Evolutionary conservation across 1,140 invertebrate species (phyloP).

Genomic region (Neodiprion pinetum): DNA sequence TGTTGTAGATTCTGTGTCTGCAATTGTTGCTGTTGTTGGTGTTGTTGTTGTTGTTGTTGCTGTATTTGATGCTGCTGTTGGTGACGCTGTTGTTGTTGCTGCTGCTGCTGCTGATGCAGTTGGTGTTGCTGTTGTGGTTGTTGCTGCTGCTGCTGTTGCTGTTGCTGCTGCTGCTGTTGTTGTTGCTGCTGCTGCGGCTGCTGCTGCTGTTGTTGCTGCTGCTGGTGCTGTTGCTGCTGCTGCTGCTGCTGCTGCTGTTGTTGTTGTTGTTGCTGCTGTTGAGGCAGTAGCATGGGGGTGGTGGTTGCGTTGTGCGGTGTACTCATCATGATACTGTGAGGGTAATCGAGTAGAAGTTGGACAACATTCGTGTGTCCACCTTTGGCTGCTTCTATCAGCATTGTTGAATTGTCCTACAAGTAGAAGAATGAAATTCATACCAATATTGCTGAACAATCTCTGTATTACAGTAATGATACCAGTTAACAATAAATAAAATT

Average conservation of each 20-base stretch:
- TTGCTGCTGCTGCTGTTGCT: conserved; percentile 34
- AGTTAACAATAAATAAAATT: background rate
- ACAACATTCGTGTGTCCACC: conserved; percentile 96
- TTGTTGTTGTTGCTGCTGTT: conserved; percentile 56
- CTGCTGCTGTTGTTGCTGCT: conserved; percentile 46
- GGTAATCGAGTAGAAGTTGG: conserved; percentile 93
- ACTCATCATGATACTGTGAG: conserved; percentile 79
- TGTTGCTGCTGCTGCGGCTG: conserved; percentile 41
- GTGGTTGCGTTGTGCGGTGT: conserved; percentile 52
- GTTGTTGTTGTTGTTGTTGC: conserved; percentile 24
- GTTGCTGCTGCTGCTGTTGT: conserved; percentile 43
- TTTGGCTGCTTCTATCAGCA: conserved; percentile 98
- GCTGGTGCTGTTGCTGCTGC: conserved; percentile 37
- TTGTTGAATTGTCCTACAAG: conserved; percentile 92
- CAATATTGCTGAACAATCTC: background rate
- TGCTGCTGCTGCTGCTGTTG: conserved; percentile 50
- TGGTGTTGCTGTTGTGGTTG: conserved; percentile 22
- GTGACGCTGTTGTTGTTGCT: conserved; percentile 41
- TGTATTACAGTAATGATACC: background rate
- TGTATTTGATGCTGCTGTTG: conserved; percentile 47
- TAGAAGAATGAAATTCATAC: conserved; percentile 25
- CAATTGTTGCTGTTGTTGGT: background rate
- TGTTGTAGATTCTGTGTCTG: conserved; percentile 17
- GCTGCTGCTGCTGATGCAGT: conserved; percentile 44
- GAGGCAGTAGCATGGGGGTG: conserved; percentile 54